Evolutionary conservation across 1,140 invertebrate species (phyloP).

Genomic region (Alviniconcha marisindica): DNA sequence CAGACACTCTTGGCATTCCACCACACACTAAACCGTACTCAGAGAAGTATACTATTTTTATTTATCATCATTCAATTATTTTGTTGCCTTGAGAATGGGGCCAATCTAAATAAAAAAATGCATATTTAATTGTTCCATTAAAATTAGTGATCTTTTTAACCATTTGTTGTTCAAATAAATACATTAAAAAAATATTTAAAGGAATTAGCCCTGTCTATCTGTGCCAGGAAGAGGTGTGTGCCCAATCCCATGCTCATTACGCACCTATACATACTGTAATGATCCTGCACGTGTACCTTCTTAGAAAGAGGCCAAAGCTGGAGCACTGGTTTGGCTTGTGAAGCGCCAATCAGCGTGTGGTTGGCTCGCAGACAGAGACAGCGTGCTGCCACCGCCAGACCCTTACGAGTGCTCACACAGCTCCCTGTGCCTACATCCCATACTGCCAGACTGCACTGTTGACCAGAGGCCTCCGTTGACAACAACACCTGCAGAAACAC

Average conservation of each 20-base stretch:
- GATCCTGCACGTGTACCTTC: background rate
- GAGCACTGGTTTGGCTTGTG: slow-evolving; percentile 15
- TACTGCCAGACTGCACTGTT: slow-evolving; percentile 10
- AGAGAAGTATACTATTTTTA: no score
- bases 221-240: no score
- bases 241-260: no score
- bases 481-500: slow-evolving; percentile 15
- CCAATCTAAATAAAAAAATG: background rate
- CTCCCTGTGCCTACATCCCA: slow-evolving; percentile 14
- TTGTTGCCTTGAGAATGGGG: background rate
- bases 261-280: background rate
- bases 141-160: background rate
- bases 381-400: background rate
- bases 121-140: background rate
- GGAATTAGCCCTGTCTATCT: no score
- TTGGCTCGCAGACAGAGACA: slow-evolving; percentile 16
- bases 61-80: no score
- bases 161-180: background rate
- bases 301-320: slow-evolving; percentile 30
- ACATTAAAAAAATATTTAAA: background rate
- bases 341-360: slow-evolving; percentile 20
- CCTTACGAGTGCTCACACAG: slow-evolving; percentile 13
- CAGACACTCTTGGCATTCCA: no score
- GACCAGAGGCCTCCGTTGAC: background rate
- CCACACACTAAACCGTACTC: no score